phyloP scores from a whole-genome alignment of 2,113 vertebrate genomes.

The Harpagus bidentatus region DNA sequence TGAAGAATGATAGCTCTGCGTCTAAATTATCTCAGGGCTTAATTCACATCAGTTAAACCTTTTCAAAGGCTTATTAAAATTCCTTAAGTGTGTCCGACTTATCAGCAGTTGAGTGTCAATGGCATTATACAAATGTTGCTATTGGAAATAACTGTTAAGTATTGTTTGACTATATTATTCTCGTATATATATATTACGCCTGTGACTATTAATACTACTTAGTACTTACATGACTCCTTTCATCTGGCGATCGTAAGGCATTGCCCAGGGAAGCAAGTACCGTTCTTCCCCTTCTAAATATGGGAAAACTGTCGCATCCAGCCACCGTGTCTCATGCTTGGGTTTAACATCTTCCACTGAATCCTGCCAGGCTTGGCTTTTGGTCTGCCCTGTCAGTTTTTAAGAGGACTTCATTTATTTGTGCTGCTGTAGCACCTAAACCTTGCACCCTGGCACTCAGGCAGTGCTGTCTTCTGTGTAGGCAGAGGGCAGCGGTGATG shows the following conservation, averaged over 20 bases:
- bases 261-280: neutral
- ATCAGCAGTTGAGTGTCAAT: conserved; percentile 64
- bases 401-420: neutral
- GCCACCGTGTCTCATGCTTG: neutral
- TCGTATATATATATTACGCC: conserved; percentile 1
- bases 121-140: conserved; percentile 59
- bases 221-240: conserved; percentile 53
- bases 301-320: neutral
- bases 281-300: neutral
- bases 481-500: fast-evolving
- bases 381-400: neutral
- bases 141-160: conserved; percentile 48
- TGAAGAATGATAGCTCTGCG: conserved; percentile 21
- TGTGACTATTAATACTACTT: conserved; percentile 62
- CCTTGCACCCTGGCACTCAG: neutral
- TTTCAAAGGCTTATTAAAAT: conserved; percentile 67
- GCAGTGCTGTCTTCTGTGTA: neutral
- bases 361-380: neutral
- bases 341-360: neutral
- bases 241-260: conserved; percentile 24
- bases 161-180: conserved; percentile 19
- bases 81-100: conserved; percentile 62
- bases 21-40: conserved; percentile 35
- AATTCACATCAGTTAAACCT: conserved; percentile 63
- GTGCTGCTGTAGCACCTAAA: neutral